Evolutionary conservation across 2,113 vertebrate species (phyloP).

Genomic region (Anolis sagrei): DNA sequence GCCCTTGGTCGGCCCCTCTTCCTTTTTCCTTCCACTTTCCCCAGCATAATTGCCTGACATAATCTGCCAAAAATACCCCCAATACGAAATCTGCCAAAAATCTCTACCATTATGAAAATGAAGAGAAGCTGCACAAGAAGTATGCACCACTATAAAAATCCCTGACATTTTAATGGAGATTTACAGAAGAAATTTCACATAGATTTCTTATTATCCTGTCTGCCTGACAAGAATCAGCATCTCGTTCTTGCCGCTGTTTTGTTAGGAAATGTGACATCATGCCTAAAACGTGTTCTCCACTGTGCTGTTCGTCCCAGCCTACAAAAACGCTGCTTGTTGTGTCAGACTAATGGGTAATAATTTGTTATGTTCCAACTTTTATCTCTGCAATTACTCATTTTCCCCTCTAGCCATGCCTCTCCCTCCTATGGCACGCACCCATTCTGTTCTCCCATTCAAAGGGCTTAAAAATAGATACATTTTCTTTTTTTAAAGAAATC

Average conservation of each 20-base stretch:
- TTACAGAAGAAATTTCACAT: rapidly evolving
- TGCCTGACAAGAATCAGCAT: constrained; percentile 47
- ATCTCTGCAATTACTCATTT: constrained; percentile 73
- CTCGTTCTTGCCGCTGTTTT: constrained; percentile 54
- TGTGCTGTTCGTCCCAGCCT: constrained; percentile 59
- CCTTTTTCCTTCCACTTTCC: too few relatives aligned
- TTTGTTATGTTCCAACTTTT: constrained; percentile 69
- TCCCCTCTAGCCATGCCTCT: constrained; percentile 55
- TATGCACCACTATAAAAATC: not conserved
- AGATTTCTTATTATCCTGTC: not conserved
- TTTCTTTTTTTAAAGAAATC: constrained; percentile 45
- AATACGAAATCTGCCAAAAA: too few relatives aligned
- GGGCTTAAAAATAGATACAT: constrained; percentile 63
- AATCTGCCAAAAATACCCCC: too few relatives aligned
- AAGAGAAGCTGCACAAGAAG: not conserved
- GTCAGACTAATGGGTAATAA: constrained; percentile 71
- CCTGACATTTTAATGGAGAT: not conserved
- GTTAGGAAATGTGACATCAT: constrained; percentile 66
- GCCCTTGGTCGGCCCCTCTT: too few relatives aligned
- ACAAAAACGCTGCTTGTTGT: constrained; percentile 69
- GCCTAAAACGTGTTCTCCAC: constrained; percentile 58
- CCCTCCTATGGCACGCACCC: constrained; percentile 54
- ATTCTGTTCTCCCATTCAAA: constrained; percentile 43
- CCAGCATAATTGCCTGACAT: too few relatives aligned
- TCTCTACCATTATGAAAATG: not conserved